Percentiles rank a stretch among this genome's conserved stretches.
phyloP scores from a whole-genome alignment of 1,140 invertebrate species.

The Agrypnia vestita region DNA sequence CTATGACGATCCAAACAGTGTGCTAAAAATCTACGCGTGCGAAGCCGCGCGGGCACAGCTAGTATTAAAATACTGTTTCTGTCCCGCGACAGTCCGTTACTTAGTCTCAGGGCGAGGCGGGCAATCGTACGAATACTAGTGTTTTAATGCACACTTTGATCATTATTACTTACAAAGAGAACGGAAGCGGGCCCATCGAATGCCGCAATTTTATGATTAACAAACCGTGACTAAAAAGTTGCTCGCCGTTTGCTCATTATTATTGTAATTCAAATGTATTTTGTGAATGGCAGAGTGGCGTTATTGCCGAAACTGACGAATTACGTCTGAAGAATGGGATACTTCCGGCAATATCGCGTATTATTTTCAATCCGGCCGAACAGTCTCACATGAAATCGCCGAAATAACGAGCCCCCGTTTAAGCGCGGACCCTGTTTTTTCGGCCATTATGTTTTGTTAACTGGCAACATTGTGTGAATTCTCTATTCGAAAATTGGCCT shows the following conservation, averaged over 20 bases:
- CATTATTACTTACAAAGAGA: slow-evolving; percentile 55
- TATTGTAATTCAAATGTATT: slow-evolving; percentile 56
- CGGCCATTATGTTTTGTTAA: slow-evolving; percentile 25
- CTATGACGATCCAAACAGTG: no score
- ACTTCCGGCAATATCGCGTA: slow-evolving; percentile 52
- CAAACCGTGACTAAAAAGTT: slow-evolving; percentile 59
- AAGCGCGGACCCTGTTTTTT: neutral
- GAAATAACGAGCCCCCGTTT: neutral
- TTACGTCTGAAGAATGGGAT: slow-evolving; percentile 57
- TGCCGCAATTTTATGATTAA: slow-evolving; percentile 59
- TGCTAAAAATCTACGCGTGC: no score
- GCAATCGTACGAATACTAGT: slow-evolving; percentile 33
- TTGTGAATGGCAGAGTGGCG: slow-evolving; percentile 55
- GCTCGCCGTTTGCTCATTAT: slow-evolving; percentile 50
- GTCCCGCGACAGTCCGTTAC: no score
- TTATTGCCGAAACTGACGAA: slow-evolving; percentile 58
- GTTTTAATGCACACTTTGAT: slow-evolving; percentile 56
- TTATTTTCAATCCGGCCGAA: slow-evolving; percentile 33
- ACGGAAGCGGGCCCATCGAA: slow-evolving; percentile 57
- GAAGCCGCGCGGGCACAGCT: no score
- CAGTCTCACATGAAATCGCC: slow-evolving; percentile 22
- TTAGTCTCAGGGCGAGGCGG: neutral
- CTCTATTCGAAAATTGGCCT: slow-evolving; percentile 50
- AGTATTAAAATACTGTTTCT: no score
- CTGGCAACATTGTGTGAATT: slow-evolving; percentile 53